Percentiles rank a stretch among this genome's conserved stretches.
Evolutionary conservation across 2,113 vertebrate species (phyloP).

Genomic region (Eleginops maclovinus): DNA sequence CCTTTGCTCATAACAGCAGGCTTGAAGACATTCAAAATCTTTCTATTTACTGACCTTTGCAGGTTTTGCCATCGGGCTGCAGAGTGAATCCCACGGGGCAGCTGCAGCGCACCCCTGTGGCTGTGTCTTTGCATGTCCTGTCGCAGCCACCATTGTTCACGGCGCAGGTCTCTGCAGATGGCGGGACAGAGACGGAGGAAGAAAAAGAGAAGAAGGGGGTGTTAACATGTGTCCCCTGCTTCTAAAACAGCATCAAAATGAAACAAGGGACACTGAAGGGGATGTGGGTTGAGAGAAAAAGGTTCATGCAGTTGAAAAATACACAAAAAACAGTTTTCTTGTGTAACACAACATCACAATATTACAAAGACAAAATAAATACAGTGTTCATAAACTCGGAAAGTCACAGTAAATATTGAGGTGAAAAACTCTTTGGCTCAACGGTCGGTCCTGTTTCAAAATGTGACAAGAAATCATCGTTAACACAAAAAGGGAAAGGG

Average conservation of each 20-base stretch:
- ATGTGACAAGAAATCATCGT: slow-evolving; percentile 49
- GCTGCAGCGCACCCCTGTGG: slow-evolving; percentile 96
- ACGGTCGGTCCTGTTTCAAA: slow-evolving; percentile 61
- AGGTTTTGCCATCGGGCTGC: slow-evolving; percentile 97
- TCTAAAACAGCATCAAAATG: not conserved
- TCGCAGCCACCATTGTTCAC: slow-evolving; percentile 98
- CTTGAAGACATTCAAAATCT: not conserved
- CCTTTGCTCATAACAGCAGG: not conserved
- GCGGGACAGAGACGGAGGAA: slow-evolving; percentile 42
- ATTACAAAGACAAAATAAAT: not conserved
- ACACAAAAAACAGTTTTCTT: slow-evolving; percentile 27
- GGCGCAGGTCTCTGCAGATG: slow-evolving; percentile 93
- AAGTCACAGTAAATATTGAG: slow-evolving; percentile 19
- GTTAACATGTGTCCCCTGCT: slow-evolving; percentile 32
- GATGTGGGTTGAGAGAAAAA: slow-evolving; percentile 51
- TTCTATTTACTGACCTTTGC: slow-evolving; percentile 91
- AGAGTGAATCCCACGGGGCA: slow-evolving; percentile 97
- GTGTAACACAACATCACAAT: slow-evolving; percentile 44
- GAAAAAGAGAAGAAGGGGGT: slow-evolving; percentile 15
- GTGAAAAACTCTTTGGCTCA: slow-evolving; percentile 49
- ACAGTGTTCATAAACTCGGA: slow-evolving; percentile 16
- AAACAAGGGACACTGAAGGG: slow-evolving; percentile 31
- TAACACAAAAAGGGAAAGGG: slow-evolving; percentile 37
- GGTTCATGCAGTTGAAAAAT: slow-evolving; percentile 61
- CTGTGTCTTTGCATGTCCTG: slow-evolving; percentile 96